A percentile compares a stretch with the other conserved stretches of the same genome.
phyloP scores from a whole-genome alignment of 2,797 vertebrate species.

The Hipposideros larvatus region DNA sequence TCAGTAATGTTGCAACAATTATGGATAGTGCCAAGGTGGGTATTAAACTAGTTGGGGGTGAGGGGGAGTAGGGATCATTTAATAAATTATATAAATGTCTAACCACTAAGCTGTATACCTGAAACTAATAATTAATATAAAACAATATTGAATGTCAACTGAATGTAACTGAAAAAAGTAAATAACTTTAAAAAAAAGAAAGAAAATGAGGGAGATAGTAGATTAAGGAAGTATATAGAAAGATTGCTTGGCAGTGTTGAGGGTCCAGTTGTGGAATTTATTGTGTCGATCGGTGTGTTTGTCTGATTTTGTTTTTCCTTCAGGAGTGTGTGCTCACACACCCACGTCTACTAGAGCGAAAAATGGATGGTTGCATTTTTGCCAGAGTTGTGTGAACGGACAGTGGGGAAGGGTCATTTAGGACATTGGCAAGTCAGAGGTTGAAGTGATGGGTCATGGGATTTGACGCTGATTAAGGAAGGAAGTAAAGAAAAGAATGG shows the following conservation, averaged over 20 bases:
- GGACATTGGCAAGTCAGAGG: background rate
- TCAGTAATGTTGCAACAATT: no score
- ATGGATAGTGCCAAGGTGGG: no score
- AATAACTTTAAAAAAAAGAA: no score
- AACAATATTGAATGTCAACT: no score
- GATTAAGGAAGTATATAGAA: background rate
- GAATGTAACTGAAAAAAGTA: no score
- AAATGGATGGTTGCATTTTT: background rate
- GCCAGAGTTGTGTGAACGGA: background rate
- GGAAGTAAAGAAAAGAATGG: background rate
- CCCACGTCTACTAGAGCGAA: background rate
- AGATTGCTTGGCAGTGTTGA: background rate
- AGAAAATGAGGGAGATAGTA: background rate
- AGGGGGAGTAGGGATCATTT: no score
- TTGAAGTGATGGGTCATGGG: background rate
- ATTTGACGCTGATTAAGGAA: background rate
- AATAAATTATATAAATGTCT: no score
- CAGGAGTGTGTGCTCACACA: background rate
- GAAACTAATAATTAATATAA: no score
- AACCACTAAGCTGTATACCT: no score
- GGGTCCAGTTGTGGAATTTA: background rate
- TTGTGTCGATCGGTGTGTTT: background rate
- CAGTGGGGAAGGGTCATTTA: background rate
- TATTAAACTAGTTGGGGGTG: no score
- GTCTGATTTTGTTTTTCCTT: background rate